These are phyloP conservation scores for Cordilura impudica DNA, from an alignment of 2,888 invertebrate species.

Conservation along the genomic window DNA sequence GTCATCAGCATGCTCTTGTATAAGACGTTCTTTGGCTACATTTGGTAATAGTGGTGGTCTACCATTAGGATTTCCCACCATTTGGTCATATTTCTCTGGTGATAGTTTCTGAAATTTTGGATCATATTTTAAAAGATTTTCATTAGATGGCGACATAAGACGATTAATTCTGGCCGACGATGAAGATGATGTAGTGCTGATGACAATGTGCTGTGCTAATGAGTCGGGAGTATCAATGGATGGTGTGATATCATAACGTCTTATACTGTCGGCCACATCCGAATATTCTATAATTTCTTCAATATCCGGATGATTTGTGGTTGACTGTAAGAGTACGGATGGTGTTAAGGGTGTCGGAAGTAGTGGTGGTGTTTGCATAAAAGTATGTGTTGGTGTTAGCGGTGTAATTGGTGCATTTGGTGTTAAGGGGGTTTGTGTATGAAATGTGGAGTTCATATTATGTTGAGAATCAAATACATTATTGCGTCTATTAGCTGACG, in stretches of 20 bases:
- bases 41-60: constrained; percentile 37
- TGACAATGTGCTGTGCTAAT: constrained; percentile 40
- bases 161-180: constrained; percentile 61
- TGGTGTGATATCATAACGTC: constrained; percentile 66
- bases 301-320: constrained; percentile 61
- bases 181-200: constrained; percentile 32
- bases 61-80: constrained; percentile 70
- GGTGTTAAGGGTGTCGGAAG: constrained; percentile 40
- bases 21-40: constrained; percentile 68
- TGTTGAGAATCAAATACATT: constrained; percentile 65
- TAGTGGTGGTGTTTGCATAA: constrained; percentile 64
- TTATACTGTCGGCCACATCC: constrained; percentile 73
- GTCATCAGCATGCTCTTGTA: constrained; percentile 73
- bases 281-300: constrained; percentile 73
- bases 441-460: constrained; percentile 49
- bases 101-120: constrained; percentile 76
- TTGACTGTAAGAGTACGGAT: constrained; percentile 48
- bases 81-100: constrained; percentile 74
- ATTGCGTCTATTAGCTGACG: constrained; percentile 65
- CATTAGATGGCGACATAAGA: constrained; percentile 71
- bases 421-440: constrained; percentile 58
- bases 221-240: constrained; percentile 55
- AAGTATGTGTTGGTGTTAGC: constrained; percentile 58
- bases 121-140: constrained; percentile 74
- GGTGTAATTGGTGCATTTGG: constrained; percentile 55